Conservation (phyloP, 2,113 vertebrate genomes). For the Vanacampus margaritifer region DNA sequence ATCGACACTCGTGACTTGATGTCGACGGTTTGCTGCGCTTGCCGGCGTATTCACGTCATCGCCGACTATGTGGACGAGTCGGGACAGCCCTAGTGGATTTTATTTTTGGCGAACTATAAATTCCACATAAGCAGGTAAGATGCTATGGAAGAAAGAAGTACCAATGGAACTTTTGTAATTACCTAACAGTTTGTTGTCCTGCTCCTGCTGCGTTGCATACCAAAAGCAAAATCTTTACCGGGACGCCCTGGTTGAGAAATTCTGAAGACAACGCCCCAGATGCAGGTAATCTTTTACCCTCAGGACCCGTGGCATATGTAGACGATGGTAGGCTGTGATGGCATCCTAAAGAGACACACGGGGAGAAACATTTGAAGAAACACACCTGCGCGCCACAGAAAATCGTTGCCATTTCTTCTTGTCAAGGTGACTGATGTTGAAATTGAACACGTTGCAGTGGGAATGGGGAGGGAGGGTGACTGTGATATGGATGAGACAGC, state of each 20-base stretch:
- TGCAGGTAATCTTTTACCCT: conserved; percentile 64
- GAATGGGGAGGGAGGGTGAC: conserved; percentile 18
- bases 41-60: too few species aligned
- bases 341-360: conserved; percentile 62
- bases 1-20: too few species aligned
- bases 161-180: not conserved
- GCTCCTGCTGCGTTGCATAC: conserved; percentile 82
- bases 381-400: not conserved
- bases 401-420: not conserved
- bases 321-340: conserved; percentile 79
- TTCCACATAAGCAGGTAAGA: not conserved
- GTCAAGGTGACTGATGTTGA: not conserved
- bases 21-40: too few species aligned
- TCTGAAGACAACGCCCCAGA: conserved; percentile 75
- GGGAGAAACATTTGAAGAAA: not conserved
- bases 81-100: too few species aligned
- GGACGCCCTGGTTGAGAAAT: conserved; percentile 67
- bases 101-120: too few species aligned
- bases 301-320: conserved; percentile 64
- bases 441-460: conserved; percentile 28
- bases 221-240: conserved; percentile 79
- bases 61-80: too few species aligned
- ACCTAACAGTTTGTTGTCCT: conserved; percentile 80
- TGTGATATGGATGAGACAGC: conserved; percentile 39
- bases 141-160: not conserved